phyloP scores from a whole-genome alignment of 2,797 vertebrate species.

The Phaenicophaeus curvirostris region DNA sequence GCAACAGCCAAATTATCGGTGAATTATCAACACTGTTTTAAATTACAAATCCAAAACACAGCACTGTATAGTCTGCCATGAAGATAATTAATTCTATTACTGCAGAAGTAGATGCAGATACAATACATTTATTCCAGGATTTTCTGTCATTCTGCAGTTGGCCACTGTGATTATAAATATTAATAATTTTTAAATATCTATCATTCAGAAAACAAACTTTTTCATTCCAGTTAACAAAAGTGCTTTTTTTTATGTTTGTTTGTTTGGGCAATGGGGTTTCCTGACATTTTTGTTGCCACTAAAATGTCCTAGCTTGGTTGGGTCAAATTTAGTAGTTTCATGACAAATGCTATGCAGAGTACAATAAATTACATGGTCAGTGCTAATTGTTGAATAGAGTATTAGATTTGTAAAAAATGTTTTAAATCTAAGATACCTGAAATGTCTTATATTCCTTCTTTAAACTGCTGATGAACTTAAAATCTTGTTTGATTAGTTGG shows the following conservation, averaged over 20 bases:
- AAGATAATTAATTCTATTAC: not conserved
- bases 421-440: not conserved
- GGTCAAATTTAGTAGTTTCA: not conserved
- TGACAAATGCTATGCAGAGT: not conserved
- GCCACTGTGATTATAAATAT: not conserved
- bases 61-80: not conserved
- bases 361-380: not conserved
- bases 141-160: not conserved
- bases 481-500: not conserved
- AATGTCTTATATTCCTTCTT: not conserved
- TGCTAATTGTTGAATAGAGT: not conserved
- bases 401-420: not conserved
- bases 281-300: not conserved
- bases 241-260: accelerated
- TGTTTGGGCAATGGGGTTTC: not conserved
- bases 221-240: not conserved
- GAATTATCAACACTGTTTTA: not conserved
- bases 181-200: not conserved
- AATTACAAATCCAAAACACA: not conserved
- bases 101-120: not conserved
- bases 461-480: not conserved
- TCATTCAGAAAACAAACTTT: not conserved
- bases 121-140: not conserved
- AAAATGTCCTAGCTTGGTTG: not conserved
- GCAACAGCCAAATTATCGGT: not conserved